A percentile compares a stretch with the other conserved stretches of the same genome.
Evolutionary conservation across 2,113 vertebrate genomes (phyloP).

Genomic region (Manacus vitellinus): DNA sequence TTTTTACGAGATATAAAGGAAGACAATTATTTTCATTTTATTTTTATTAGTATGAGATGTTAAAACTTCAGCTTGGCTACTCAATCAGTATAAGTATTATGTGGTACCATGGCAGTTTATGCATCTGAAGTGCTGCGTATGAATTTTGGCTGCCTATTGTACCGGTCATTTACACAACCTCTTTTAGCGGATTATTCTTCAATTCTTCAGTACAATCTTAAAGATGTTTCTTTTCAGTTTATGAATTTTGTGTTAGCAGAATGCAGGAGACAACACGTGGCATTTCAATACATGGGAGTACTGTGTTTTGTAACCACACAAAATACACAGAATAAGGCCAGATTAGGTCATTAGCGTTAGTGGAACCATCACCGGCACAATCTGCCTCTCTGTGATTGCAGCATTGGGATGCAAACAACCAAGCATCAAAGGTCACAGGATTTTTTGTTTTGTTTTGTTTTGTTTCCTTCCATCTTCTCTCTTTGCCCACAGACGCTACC

Average conservation of each 20-base stretch:
- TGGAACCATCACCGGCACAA: neutral
- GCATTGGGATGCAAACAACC: neutral
- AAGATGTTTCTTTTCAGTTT: neutral
- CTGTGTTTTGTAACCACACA: neutral
- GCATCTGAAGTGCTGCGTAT: neutral
- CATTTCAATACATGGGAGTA: neutral
- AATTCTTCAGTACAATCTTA: neutral
- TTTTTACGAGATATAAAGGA: neutral
- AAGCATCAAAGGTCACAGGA: neutral
- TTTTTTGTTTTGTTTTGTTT: neutral
- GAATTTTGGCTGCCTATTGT: neutral
- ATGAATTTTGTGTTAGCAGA: neutral
- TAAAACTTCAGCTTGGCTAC: neutral
- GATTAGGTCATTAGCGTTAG: neutral
- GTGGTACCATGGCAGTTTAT: neutral
- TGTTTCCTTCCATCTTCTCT: neutral
- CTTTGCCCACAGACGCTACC: slow-evolving; percentile 70
- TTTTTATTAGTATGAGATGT: neutral
- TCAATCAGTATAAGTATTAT: neutral
- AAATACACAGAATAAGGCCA: neutral
- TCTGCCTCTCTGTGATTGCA: neutral
- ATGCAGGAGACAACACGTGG: neutral
- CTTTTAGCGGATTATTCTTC: neutral
- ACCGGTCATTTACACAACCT: neutral
- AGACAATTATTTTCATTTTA: neutral